A percentile compares a stretch with the other conserved stretches of the same genome.
phyloP scores from a whole-genome alignment of 2,113 vertebrate species.

The Brienomyrus longianalis region DNA sequence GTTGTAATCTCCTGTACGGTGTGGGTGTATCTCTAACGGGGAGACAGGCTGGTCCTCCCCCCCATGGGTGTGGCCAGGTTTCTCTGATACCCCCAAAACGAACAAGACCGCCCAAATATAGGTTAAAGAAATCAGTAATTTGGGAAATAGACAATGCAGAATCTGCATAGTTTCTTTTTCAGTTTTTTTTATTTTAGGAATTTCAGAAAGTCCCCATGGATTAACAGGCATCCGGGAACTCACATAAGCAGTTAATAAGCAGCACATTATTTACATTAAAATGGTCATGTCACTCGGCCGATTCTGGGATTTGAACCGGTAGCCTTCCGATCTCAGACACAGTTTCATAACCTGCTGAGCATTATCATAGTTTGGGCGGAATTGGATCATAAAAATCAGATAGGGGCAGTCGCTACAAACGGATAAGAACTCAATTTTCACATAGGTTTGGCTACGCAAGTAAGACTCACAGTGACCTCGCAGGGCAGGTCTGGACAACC shows the following conservation, averaged over 20 bases:
- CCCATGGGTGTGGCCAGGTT: neutral
- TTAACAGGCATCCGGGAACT: neutral
- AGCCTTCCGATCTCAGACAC: neutral
- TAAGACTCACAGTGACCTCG: neutral
- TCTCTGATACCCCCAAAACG: conserved; percentile 13
- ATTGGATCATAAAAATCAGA: conserved; percentile 66
- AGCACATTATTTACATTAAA: conserved; percentile 22
- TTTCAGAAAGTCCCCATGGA: neutral
- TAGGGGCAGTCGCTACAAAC: conserved; percentile 56
- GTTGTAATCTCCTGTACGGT: neutral
- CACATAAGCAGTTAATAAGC: conserved; percentile 67
- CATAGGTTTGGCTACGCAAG: neutral
- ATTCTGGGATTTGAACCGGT: neutral
- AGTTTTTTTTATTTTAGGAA: neutral
- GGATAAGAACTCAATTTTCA: conserved; percentile 20
- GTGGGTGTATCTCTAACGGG: neutral
- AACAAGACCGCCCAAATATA: conserved; percentile 14
- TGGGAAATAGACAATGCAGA: conserved; percentile 46
- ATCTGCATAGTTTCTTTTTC: conserved; percentile 16
- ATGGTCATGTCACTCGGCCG: no score
- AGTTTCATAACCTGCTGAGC: conserved; percentile 34
- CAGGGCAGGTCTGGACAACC: neutral
- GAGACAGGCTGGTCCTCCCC: neutral
- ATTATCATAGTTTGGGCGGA: conserved; percentile 70
- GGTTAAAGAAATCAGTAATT: conserved; percentile 34